Conservation (phyloP, 2,113 vertebrate species). For the Mastomys coucha region DNA sequence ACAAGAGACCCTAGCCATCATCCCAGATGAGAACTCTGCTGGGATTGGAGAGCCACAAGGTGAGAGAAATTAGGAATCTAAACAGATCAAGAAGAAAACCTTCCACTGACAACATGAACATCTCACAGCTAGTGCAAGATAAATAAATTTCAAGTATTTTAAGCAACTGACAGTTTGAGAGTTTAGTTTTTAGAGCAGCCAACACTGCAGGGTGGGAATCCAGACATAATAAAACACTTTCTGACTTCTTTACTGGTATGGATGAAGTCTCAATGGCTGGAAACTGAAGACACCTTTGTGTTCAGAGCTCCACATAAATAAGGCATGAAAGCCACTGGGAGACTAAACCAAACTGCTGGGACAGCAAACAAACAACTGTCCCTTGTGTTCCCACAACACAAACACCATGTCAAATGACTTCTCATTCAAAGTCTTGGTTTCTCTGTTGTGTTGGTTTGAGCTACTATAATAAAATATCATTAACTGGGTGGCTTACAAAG, state of each 20-base stretch:
- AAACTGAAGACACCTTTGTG: background rate
- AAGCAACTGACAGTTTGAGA: background rate
- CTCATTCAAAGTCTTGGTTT: background rate
- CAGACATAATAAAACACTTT: background rate
- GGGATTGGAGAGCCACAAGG: background rate
- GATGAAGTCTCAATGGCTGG: background rate
- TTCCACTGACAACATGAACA: background rate
- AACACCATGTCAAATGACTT: background rate
- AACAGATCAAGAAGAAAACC: background rate
- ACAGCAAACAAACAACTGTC: background rate
- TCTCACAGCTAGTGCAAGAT: background rate
- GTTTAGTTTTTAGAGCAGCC: background rate
- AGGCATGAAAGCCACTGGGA: background rate
- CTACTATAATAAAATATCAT: background rate
- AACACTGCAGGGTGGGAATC: background rate
- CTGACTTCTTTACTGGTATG: background rate
- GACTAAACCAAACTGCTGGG: background rate
- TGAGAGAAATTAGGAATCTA: background rate
- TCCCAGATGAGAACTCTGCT: background rate
- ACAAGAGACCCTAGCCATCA: background rate
- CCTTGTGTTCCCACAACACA: background rate
- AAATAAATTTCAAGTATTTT: conserved; percentile 26
- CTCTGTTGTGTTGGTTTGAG: background rate
- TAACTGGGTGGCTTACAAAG: background rate
- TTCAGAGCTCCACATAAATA: background rate